Evolutionary conservation across 2,797 vertebrate species (phyloP), one percentile per base, ranked within the genome.

Genomic region (Dendrocincla fuliginosa): DNA sequence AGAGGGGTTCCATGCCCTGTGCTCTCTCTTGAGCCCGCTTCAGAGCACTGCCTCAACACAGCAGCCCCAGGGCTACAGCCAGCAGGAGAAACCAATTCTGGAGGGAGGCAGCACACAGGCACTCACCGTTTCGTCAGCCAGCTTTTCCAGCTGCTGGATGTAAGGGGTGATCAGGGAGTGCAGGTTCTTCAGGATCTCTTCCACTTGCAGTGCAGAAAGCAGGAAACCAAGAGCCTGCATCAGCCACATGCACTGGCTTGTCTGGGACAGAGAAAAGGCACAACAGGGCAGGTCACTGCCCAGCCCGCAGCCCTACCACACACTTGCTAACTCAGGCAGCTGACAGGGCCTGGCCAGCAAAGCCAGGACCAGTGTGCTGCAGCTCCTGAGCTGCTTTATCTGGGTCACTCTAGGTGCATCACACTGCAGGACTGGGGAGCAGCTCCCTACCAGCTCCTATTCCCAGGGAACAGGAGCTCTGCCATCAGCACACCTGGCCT

Each of bases 241-340:
- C 97, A 99, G 98, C 99, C 99, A 99, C 99, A 99, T 99, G 93
- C 99, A 99, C 97, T 99, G 99, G 97, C 99, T 99, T 2, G 99
- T 99, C 99, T 99, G 96, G 63, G 70, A 76, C 39, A 67, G 49
- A 93, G 37, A 82, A 59, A 82, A 95, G 69, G 78, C 76, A 96
- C 76, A 96, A 90, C 18, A 82, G 16, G 86, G 18, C 85, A 80
- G 18, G 81, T 97, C 64, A 97, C 19, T 53, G n/a, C 52, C 60
- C 77, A 37, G 65, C 44, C 33, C 37, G 16, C 42, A 75, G 30
- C 33, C 50, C 32, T 25, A n/a, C 19, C 11, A 2, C 25, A 60
- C 17, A 50, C 17, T 3, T n/a, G 14, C 35, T 28, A 37, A 32
- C 57, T 68, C 69, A 67, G 64, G 60, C 17, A 84, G 53, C 57